These are phyloP conservation scores for Mechanitis mazaeus DNA, from an alignment of 2,888 invertebrate genomes.

Conservation along the genomic window DNA sequence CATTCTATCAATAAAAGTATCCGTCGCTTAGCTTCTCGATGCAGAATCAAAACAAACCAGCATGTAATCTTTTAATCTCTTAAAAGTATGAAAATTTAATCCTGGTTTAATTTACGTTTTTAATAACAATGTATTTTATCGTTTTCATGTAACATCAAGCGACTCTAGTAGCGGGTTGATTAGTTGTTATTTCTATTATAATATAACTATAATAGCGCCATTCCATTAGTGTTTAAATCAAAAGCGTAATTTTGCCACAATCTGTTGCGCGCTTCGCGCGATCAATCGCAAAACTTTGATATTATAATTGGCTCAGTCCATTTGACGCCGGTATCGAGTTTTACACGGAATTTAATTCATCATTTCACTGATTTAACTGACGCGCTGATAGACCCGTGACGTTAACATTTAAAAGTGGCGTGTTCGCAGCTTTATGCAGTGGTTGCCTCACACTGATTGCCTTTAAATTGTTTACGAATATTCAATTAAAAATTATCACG, in stretches of 20 bases:
- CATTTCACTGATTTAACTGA: constrained; percentile 48
- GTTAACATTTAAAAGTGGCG: constrained; percentile 40
- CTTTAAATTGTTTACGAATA: constrained; percentile 39
- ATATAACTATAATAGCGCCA: too few relatives aligned
- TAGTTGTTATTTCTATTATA: too few relatives aligned
- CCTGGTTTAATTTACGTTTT: too few relatives aligned
- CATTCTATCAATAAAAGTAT: too few relatives aligned
- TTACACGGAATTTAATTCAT: constrained; percentile 53
- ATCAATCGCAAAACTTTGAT: constrained; percentile 33
- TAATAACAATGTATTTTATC: too few relatives aligned
- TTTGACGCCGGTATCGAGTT: constrained; percentile 41
- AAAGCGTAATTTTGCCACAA: not conserved
- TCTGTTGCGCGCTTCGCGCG: constrained; percentile 9
- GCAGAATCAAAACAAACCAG: too few relatives aligned
- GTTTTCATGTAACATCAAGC: too few relatives aligned
- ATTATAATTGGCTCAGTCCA: constrained; percentile 49
- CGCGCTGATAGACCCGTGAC: constrained; percentile 48
- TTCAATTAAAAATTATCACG: constrained; percentile 32
- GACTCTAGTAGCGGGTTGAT: too few relatives aligned
- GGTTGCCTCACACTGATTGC: constrained; percentile 41
- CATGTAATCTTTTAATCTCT: too few relatives aligned
- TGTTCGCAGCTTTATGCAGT: constrained; percentile 38
- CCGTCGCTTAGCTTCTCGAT: too few relatives aligned
- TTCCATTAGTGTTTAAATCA: too few relatives aligned
- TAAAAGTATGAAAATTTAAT: too few relatives aligned